Percentiles rank a stretch among this genome's conserved stretches.
phyloP scores from a whole-genome alignment of 2,888 invertebrate species.

The Charanyca ferruginea region DNA sequence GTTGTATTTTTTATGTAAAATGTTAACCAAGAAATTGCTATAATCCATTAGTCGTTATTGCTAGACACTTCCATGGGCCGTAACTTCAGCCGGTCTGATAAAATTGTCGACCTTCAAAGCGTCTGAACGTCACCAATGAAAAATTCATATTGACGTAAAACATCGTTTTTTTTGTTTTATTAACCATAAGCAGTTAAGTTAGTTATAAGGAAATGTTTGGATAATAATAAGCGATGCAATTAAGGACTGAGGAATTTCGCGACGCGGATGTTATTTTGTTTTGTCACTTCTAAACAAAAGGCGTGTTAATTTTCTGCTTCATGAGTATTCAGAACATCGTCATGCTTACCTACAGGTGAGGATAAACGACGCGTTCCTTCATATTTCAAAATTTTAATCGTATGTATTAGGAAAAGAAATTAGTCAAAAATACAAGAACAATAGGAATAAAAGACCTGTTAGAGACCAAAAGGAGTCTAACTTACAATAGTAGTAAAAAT shows the following conservation, averaged over 20 bases:
- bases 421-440: background rate
- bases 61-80: background rate
- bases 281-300: background rate
- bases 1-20: background rate
- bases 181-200: background rate
- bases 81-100: background rate
- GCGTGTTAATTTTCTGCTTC: slow-evolving; percentile 1
- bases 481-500: no score
- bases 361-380: background rate
- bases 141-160: slow-evolving; percentile 9
- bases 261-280: background rate
- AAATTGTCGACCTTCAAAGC: background rate
- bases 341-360: background rate
- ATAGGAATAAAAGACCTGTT: background rate
- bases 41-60: no score
- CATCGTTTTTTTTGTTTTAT: background rate
- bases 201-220: slow-evolving; percentile 18
- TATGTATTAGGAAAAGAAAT: background rate
- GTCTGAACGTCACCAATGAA: background rate
- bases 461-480: background rate
- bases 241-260: slow-evolving; percentile 3
- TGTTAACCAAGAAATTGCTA: background rate
- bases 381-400: background rate
- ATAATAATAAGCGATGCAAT: slow-evolving; percentile 3
- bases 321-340: background rate